Evolutionary conservation across 1,140 invertebrate genomes (phyloP), one percentile per base, ranked within the genome.

Genomic region (Coenobita brevimanus): DNA sequence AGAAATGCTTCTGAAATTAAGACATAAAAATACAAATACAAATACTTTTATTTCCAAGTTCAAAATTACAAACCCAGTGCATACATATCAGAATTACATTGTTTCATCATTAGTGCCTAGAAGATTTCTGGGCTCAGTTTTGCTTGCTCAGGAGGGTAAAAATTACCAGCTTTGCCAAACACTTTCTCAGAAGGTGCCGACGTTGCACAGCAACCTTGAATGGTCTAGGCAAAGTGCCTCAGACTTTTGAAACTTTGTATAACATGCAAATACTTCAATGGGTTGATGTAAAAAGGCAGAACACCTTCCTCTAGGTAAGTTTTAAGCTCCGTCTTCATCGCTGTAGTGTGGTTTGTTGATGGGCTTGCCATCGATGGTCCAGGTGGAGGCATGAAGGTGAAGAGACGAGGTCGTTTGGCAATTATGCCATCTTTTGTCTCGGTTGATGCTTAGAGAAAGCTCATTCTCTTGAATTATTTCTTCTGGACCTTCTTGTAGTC

Each of bases 141-240:
- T n/a, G n/a, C n/a, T n/a, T n/a, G n/a, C n/a, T n/a, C n/a, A n/a
- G n/a, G n/a, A 13, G 54, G 13, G 54, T 57, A 57, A 57, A 10
- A 57, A 57, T 57, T 57, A 69, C 64, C 13, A 36, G 69, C 21
- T 73, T 73, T 73, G 69, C 69, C 38, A 73, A 73, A 73, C 69
- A 73, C 69, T 13, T n/a, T n/a, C 69, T 73, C 69, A 33, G 6
- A 73, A 33, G 69, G 69, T 73, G 69, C 69, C 69, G 69, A 33
- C 69, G 69, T 73, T 73, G 69, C 69, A 33, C 6, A 73, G 69
- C 69, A 73, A 21, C 69, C 36, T 73, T 33, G 69, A 73, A 30
- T 2, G 21, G 17, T 73, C 69, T 73, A 33, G 69, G 69, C 30
- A 73, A 13, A 73, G 6, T 73, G 36, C 30, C 36, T 73, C 69